These are phyloP conservation scores for Pangasius djambal DNA, from an alignment of 2,797 vertebrate species.

Conservation along the genomic window DNA sequence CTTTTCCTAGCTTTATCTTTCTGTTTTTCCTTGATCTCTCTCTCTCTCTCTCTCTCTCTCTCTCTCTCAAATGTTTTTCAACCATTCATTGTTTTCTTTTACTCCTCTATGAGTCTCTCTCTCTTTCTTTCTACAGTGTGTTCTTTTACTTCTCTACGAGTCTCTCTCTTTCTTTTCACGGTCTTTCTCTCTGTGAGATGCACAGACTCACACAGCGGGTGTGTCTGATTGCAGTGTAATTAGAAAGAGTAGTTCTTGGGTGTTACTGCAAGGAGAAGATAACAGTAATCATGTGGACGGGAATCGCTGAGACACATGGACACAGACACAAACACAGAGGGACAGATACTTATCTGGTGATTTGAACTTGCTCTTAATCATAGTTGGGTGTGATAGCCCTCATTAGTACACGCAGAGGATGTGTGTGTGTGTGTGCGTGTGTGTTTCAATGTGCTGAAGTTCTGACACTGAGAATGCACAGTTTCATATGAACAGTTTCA, in stretches of 20 bases:
- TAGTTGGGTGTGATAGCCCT: background rate
- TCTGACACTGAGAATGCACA: no score
- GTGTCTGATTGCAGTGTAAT: slow-evolving; percentile 3
- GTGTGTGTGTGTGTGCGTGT: background rate
- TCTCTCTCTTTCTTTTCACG: background rate
- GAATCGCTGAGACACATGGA: background rate
- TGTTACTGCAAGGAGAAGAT: slow-evolving; percentile 11
- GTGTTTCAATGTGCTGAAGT: background rate
- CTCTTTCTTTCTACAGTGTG: no score
- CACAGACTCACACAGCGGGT: background rate
- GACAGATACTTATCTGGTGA: background rate
- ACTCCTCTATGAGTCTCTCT: background rate
- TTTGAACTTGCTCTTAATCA: background rate
- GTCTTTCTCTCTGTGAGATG: background rate
- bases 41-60: background rate
- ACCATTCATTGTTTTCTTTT: background rate
- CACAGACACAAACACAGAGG: slow-evolving; percentile 5
- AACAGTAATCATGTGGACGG: slow-evolving; percentile 19
- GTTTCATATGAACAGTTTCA: background rate
- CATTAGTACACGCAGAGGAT: background rate
- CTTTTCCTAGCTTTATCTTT: accelerated
- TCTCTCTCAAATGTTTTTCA: background rate
- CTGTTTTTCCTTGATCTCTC: no score
- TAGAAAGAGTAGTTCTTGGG: background rate
- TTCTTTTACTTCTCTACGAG: no score